Evolutionary conservation across 2,888 invertebrate species (phyloP), one percentile per base, ranked within the genome.

Genomic region (Muscina levida): DNA sequence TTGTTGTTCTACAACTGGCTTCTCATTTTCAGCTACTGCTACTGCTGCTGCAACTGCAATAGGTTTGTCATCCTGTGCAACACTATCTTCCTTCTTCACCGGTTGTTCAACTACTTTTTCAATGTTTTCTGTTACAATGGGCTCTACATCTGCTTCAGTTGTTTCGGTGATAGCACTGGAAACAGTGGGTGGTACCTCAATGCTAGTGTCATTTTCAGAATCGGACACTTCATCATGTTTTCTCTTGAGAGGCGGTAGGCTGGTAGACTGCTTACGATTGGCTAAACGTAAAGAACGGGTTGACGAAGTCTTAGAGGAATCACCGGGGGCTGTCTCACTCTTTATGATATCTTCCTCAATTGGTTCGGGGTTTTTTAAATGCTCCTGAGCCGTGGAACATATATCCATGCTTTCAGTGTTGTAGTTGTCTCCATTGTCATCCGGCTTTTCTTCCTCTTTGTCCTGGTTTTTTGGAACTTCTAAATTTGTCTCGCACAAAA

Each of bases 201-300:
- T 59, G 59, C 51, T 74, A 3, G 51, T 11, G n/a, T 73, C 68
- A 5, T 48, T 22, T 48, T 83, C 82, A 1, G 42, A 39, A 67
- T 56, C 78, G 0, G 70, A 57, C 17, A 82, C 67, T 4, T 83
- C 82, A 39, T 78, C 82, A 15, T 82, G 82, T 26, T 82, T 82
- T 15, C 78, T 73, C 46, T 82, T 82, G 0, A 79, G 59, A 1
- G 76, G 78, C 5, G 75, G 79, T 22, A 79, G 76, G 4, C 84
- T 83, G 11, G 83, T 62, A 0, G 82, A 59, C 48, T 83, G 80
- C 56, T 87, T 88, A 0, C 87, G 84, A 74, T 88, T 88, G 17
- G 87, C 88, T 57, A 87, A 70, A 1, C 87, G 84, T 59, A 86
- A 82, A 1, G 87, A 88, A 5, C 87, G 82, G 31, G 85, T 87